Evolutionary conservation across 1,140 invertebrate genomes (phyloP).

Genomic region (Muscidifurax raptorellus): DNA sequence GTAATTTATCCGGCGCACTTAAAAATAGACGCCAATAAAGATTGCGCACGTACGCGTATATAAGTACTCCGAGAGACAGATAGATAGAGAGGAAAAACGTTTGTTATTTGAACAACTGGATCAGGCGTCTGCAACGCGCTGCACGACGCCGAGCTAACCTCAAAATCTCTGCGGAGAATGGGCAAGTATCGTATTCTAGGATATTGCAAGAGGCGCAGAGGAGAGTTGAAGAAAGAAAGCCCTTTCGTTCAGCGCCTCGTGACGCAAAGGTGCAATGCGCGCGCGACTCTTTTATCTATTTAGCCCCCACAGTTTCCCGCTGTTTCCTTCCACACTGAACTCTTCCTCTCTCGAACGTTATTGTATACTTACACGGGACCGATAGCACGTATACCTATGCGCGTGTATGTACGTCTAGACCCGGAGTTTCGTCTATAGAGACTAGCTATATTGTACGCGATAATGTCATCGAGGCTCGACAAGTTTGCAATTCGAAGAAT

Average conservation of each 20-base stretch:
- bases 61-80: not conserved
- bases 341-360: not conserved
- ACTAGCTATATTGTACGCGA: no score
- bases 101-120: not conserved
- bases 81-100: not conserved
- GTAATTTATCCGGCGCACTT: not conserved
- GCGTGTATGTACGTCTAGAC: not conserved
- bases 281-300: no score
- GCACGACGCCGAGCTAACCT: conserved; percentile 19
- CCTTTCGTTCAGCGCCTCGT: not conserved
- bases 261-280: not conserved
- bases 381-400: not conserved
- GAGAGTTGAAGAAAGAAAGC: no score
- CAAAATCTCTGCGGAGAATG: not conserved
- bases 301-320: no score
- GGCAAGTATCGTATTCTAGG: not conserved
- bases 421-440: no score
- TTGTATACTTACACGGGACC: not conserved
- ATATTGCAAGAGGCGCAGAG: no score
- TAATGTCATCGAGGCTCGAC: not conserved
- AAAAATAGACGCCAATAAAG: conserved; percentile 37
- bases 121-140: not conserved
- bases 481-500: not conserved
- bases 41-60: conserved; percentile 6
- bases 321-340: no score